Percentiles rank a stretch among this genome's conserved stretches.
These are phyloP conservation scores for Indicator indicator DNA, from an alignment of 2,113 vertebrate species.

Conservation along the genomic window DNA sequence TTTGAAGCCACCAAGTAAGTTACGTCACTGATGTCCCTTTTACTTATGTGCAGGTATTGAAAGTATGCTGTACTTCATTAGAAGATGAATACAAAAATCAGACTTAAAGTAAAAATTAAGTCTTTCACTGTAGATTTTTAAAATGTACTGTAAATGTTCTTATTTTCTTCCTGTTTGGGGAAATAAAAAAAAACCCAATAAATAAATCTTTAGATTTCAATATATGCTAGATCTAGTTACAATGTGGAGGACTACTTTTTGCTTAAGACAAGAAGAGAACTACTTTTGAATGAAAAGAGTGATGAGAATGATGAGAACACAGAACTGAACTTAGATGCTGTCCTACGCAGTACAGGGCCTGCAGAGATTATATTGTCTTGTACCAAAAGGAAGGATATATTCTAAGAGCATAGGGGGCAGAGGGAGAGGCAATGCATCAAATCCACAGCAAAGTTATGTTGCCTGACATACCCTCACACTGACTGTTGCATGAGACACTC, in stretches of 20 bases:
- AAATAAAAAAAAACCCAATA: neutral
- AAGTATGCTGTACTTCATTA: neutral
- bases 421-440: neutral
- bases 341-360: neutral
- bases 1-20: neutral
- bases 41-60: neutral
- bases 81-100: neutral
- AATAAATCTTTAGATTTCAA: neutral
- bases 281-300: neutral
- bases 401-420: neutral
- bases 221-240: neutral
- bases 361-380: neutral
- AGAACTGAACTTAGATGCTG: neutral
- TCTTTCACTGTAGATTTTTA: neutral
- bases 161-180: neutral
- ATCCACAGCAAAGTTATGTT: neutral
- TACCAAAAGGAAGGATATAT: neutral
- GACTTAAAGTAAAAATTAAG: neutral
- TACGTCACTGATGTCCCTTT: neutral
- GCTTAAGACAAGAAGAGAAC: neutral
- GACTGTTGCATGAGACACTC: neutral
- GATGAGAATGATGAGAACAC: neutral
- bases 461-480: neutral
- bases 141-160: neutral
- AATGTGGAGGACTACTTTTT: neutral